phyloP scores from a whole-genome alignment of 2,797 vertebrate genomes.

The Sternarchorhynchus goeldii region DNA sequence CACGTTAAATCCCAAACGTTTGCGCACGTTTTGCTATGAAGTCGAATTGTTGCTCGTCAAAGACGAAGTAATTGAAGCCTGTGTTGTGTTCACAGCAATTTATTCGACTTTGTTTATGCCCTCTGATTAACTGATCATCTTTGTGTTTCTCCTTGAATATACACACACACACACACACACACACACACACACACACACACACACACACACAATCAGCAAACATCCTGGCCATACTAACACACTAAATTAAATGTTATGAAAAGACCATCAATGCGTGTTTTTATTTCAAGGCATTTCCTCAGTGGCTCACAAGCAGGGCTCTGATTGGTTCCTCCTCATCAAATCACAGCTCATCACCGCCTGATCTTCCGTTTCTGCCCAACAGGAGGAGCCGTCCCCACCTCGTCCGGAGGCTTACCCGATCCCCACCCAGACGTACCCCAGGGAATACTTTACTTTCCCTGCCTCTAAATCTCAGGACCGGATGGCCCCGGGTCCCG shows the following conservation, averaged over 20 bases:
- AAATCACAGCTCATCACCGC: constrained; percentile 8
- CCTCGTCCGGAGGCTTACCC: constrained; percentile 92
- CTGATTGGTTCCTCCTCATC: background rate
- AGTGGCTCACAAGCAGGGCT: background rate
- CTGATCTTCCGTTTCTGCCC: background rate
- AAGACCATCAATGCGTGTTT: background rate
- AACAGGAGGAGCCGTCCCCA: constrained; percentile 86
- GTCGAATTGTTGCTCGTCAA: constrained; percentile 3
- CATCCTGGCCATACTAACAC: constrained; percentile 5
- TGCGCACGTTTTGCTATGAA: constrained; percentile 8
- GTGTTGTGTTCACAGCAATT: constrained; percentile 35
- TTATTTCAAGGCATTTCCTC: constrained; percentile 8
- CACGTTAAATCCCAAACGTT: background rate
- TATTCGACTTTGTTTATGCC: constrained; percentile 34
- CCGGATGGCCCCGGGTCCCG: constrained; percentile 73
- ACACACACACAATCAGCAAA: constrained; percentile 10
- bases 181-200: constrained; percentile 10
- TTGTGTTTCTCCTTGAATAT: background rate
- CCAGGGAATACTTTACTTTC: constrained; percentile 97
- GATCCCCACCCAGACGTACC: constrained; percentile 96
- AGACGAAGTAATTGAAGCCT: background rate
- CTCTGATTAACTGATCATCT: constrained; percentile 38
- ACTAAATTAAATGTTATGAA: constrained; percentile 7
- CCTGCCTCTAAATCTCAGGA: constrained; percentile 94
- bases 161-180: background rate